phyloP scores from a whole-genome alignment of 2,113 vertebrate genomes.

The Hyperopisus bebe region DNA sequence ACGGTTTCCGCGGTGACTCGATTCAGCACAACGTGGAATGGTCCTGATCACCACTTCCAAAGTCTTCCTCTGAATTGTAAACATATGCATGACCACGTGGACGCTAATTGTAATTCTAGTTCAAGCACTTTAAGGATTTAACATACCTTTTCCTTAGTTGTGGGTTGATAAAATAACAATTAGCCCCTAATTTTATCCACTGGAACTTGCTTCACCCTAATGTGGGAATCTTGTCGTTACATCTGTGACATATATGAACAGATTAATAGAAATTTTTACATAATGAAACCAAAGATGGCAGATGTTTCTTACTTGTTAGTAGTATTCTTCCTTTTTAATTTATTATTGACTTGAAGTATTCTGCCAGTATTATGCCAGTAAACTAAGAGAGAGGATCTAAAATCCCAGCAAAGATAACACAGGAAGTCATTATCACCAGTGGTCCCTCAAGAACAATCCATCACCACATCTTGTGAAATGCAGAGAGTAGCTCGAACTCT shows the following conservation, averaged over 20 bases:
- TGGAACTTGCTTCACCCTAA: neutral
- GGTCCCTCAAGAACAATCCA: neutral
- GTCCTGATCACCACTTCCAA: neutral
- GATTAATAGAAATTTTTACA: neutral
- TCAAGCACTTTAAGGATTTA: neutral
- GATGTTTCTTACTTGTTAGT: neutral
- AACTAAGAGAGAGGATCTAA: neutral
- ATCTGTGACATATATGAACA: neutral
- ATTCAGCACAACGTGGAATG: neutral
- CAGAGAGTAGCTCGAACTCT: no score
- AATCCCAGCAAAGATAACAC: neutral
- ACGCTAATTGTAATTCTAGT: neutral
- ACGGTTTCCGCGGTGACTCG: slow-evolving; percentile 13
- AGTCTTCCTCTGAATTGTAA: neutral
- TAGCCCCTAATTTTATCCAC: neutral
- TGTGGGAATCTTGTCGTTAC: neutral
- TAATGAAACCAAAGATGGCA: neutral
- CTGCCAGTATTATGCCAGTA: neutral
- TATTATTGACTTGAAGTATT: neutral
- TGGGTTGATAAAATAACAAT: neutral
- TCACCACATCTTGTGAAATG: no score
- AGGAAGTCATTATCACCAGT: neutral
- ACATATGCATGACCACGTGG: neutral
- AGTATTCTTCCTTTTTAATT: neutral
- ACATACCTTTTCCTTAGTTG: neutral